Evolutionary conservation across 2,888 invertebrate genomes (phyloP).

Genomic region (Neuroscelio doddi): DNA sequence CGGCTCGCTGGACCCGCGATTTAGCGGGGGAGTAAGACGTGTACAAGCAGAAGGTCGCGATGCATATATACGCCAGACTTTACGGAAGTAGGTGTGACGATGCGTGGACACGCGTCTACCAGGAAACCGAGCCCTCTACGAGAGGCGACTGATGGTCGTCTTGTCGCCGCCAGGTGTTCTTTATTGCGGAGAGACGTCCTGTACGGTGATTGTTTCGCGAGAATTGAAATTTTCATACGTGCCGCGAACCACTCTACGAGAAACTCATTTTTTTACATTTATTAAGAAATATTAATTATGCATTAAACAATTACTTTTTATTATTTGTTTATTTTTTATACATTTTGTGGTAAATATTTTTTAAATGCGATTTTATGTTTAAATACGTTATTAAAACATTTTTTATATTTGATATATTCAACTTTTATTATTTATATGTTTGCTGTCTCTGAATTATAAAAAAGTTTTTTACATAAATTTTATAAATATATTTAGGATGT

Average conservation of each 20-base stretch:
- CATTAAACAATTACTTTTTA: too few species aligned
- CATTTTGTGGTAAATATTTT: too few species aligned
- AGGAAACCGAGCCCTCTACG: conserved; percentile 58
- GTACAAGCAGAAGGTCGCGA: conserved; percentile 41
- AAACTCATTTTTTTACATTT: not conserved
- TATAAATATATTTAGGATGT: too few species aligned
- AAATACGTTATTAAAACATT: too few species aligned
- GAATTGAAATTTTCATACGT: conserved; percentile 29
- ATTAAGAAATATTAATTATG: too few species aligned
- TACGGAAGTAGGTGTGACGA: conserved; percentile 72
- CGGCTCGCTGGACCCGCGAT: conserved; percentile 11
- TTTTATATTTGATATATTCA: too few species aligned
- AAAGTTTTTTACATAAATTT: too few species aligned
- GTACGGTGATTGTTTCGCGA: conserved; percentile 49
- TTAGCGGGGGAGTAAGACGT: conserved; percentile 33
- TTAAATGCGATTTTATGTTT: too few species aligned
- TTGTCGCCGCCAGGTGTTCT: conserved; percentile 62
- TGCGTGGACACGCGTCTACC: conserved; percentile 71
- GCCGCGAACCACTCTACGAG: not conserved
- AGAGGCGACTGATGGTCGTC: conserved; percentile 48
- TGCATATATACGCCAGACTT: conserved; percentile 56
- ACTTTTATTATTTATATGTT: too few species aligned
- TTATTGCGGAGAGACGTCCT: conserved; percentile 56
- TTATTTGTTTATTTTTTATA: too few species aligned
- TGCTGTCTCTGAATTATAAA: too few species aligned